Percentiles rank a stretch among this genome's conserved stretches.
These are phyloP conservation scores for Sorex araneus DNA, from an alignment of 2,113 vertebrate genomes.

Conservation along the genomic window DNA sequence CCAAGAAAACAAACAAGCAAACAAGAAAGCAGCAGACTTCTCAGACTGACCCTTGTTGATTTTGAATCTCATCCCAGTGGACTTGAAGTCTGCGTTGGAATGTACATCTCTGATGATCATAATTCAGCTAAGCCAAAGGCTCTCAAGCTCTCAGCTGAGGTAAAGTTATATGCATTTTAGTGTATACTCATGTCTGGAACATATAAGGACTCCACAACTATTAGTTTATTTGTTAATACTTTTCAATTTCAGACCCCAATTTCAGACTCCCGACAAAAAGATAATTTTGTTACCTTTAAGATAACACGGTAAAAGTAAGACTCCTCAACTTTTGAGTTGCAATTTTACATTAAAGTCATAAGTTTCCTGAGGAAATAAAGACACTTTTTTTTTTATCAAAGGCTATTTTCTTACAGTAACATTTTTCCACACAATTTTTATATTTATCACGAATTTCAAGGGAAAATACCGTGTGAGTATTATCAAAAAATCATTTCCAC, in stretches of 20 bases:
- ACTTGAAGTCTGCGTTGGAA: background rate
- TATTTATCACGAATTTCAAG: conserved; percentile 36
- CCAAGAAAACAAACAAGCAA: too few relatives aligned
- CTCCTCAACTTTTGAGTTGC: background rate
- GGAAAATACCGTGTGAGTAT: conserved; percentile 44
- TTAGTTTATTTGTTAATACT: background rate
- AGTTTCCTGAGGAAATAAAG: background rate
- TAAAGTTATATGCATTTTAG: conserved; percentile 9
- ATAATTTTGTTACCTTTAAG: conserved; percentile 8
- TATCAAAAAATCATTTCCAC: conserved; percentile 42
- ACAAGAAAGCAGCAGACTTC: background rate
- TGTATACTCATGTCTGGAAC: background rate
- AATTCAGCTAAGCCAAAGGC: background rate
- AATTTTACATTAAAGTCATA: background rate
- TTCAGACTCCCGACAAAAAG: too few relatives aligned
- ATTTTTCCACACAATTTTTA: background rate
- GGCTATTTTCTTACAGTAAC: background rate
- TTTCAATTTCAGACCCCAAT: background rate
- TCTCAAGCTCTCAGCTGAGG: background rate
- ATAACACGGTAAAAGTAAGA: background rate
- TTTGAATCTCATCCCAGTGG: background rate
- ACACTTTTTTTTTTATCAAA: background rate
- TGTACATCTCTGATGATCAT: background rate
- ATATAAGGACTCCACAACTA: background rate
- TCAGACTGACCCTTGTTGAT: background rate